A percentile compares a stretch with the other conserved stretches of the same genome.
Conservation (phyloP, 2,113 vertebrate species). For the Thalassoma bifasciatum region DNA sequence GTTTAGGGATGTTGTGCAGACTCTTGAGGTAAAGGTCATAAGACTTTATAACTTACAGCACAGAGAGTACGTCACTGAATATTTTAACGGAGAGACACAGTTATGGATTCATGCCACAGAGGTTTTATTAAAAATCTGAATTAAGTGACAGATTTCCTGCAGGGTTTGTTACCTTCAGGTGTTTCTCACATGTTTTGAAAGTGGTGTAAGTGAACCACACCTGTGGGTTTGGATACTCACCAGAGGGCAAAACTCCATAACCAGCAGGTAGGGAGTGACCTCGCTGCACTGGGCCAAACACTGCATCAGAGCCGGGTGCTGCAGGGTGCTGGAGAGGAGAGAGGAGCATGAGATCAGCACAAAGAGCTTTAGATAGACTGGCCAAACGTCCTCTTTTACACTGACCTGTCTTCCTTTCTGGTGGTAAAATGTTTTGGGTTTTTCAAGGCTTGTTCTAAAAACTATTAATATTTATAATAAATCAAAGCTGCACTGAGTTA, state of each 20-base stretch:
- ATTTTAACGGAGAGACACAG: background rate
- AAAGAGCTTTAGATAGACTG: too few species aligned
- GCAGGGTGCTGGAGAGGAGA: conserved; percentile 83
- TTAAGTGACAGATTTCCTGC: background rate
- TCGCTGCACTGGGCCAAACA: conserved; percentile 94
- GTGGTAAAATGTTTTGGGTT: too few species aligned
- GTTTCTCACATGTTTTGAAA: background rate
- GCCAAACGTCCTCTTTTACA: too few species aligned
- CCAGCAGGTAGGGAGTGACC: conserved; percentile 93
- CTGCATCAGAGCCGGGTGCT: conserved; percentile 93
- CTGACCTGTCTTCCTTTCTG: too few species aligned
- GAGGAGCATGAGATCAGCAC: background rate
- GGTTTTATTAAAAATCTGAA: background rate
- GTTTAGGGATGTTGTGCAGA: background rate
- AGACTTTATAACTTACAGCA: background rate
- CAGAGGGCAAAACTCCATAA: conserved; percentile 98
- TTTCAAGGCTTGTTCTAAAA: too few species aligned
- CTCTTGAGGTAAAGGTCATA: background rate
- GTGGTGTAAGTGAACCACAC: background rate
- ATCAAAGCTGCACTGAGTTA: too few species aligned
- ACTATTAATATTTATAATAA: too few species aligned
- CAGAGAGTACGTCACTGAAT: background rate
- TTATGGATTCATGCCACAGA: background rate
- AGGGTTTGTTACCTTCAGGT: too few species aligned
- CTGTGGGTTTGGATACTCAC: conserved; percentile 81